phyloP scores from a whole-genome alignment of 1,140 invertebrate genomes.

The Drosophila truncata region DNA sequence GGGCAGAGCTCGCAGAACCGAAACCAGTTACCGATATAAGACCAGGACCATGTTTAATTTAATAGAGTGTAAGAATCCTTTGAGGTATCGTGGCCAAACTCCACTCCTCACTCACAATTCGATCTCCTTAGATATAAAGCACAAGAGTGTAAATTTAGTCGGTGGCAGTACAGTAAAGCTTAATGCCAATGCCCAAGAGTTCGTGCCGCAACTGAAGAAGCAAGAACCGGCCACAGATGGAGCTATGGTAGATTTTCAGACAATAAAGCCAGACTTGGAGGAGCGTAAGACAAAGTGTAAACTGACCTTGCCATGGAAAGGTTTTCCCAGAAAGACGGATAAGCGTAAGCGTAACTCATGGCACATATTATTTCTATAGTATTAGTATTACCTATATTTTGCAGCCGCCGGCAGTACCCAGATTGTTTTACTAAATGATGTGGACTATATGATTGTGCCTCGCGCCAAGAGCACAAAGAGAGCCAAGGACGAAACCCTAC shows the following conservation, averaged over 20 bases:
- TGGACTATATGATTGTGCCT: slow-evolving; percentile 20
- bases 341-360: background rate
- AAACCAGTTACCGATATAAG: background rate
- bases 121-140: background rate
- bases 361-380: too few species aligned
- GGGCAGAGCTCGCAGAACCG: slow-evolving; percentile 14
- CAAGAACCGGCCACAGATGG: background rate
- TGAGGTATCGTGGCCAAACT: slow-evolving; percentile 13
- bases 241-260: background rate
- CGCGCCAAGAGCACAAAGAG: slow-evolving; percentile 7
- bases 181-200: slow-evolving; percentile 40
- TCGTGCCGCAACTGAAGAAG: slow-evolving; percentile 34
- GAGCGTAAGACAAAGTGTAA: slow-evolving; percentile 11
- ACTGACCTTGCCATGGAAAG: slow-evolving; percentile 61
- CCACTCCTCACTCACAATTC: background rate
- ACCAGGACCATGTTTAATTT: slow-evolving; percentile 42
- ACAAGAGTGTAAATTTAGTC: background rate
- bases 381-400: background rate
- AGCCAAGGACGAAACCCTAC: background rate
- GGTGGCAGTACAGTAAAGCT: slow-evolving; percentile 6
- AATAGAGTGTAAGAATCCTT: slow-evolving; percentile 28
- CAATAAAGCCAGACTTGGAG: slow-evolving; percentile 1
- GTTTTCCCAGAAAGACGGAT: slow-evolving; percentile 50
- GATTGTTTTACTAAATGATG: slow-evolving; percentile 14
- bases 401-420: slow-evolving; percentile 7